Base-by-base conservation (phyloP, 2,797 vertebrate species). In the Catamblyrhynchus diadema region DNA sequence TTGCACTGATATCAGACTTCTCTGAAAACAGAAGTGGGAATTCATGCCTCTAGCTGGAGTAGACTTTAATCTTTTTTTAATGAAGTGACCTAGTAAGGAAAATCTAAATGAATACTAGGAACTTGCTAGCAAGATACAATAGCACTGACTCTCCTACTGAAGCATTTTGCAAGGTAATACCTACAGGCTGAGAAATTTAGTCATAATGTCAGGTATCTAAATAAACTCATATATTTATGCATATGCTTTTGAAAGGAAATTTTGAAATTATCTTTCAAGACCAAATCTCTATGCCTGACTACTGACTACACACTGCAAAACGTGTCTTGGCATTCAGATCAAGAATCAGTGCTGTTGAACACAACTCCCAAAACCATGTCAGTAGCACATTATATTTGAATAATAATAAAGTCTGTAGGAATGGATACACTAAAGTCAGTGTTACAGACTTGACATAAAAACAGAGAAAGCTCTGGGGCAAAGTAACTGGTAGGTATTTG, bases 41-140 rank as follows among this genome's bases (percentile, higher is more conserved):
- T 94, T 96, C 30, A 42, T 89, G 85, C 79, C 85, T 90, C 87
- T 61, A 91, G 79, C 85, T 88, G 79, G 32, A 86, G 75, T 30
- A 90, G 82, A 69, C 72, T 88, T 88, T 91, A 93, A 95, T 94
- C 62, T 93, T 82, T 95, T 94, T 96, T 94, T 93, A 94, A 94
- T 93, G 81, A 95, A 93, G 61, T 96, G 89, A 94, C 69, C 69
- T 93, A 94, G 65, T 93, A 96, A 96, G 45, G 23, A 83, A 95
- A 91, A 93, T 83, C 48, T 87, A 93, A 88, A 84, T 57, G 60
- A 91, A 85, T 60, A 53, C 24, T 42, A 73, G 41, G 17, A 82
- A 87, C 70, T 77, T 87, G 24, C 64, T 80, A 37, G 47, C 47
- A 80, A 71, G 9, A 47, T 62, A 77, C 42, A 61, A 61, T 57